These are phyloP conservation scores for Diachasma alloeum DNA, from an alignment of 1,140 invertebrate genomes.

Conservation along the genomic window DNA sequence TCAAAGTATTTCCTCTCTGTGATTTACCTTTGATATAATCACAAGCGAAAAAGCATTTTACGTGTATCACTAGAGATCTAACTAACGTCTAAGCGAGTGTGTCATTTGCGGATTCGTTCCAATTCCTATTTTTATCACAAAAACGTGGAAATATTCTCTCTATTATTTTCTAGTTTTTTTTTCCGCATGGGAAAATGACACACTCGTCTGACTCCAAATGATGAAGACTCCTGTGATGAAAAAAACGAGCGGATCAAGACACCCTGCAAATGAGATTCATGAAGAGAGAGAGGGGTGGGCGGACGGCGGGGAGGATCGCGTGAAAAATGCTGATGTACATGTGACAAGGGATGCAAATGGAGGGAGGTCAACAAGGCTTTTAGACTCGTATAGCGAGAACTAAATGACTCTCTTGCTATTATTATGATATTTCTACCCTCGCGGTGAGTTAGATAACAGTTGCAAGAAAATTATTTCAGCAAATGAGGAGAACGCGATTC, in stretches of 20 bases:
- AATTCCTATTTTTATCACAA: not conserved
- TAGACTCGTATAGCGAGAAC: not conserved
- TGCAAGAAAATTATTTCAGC: not conserved
- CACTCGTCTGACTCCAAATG: conserved; percentile 15
- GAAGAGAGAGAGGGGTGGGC: not conserved
- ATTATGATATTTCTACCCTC: not conserved
- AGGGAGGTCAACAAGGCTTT: not conserved
- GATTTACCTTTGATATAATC: conserved; percentile 8
- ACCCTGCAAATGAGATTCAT: conserved; percentile 15
- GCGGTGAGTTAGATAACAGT: not conserved
- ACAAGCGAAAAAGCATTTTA: conserved; percentile 21
- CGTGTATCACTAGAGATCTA: conserved; percentile 28
- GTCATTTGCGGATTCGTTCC: conserved; percentile 4
- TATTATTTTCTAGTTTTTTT: not conserved
- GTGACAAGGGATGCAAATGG: not conserved
- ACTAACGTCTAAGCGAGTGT: conserved; percentile 26
- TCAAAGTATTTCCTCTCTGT: not conserved
- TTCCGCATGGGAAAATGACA: not conserved
- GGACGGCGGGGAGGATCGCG: not conserved
- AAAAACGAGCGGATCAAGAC: conserved; percentile 14
- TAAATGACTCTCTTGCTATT: not conserved
- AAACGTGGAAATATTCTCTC: not conserved
- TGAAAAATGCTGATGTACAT: conserved; percentile 7
- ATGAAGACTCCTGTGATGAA: conserved; percentile 20
- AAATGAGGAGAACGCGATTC: not conserved